A percentile compares a stretch with the other conserved stretches of the same genome.
These are phyloP conservation scores for Dipodomys merriami DNA, from an alignment of 2,113 vertebrate species.

Conservation along the genomic window DNA sequence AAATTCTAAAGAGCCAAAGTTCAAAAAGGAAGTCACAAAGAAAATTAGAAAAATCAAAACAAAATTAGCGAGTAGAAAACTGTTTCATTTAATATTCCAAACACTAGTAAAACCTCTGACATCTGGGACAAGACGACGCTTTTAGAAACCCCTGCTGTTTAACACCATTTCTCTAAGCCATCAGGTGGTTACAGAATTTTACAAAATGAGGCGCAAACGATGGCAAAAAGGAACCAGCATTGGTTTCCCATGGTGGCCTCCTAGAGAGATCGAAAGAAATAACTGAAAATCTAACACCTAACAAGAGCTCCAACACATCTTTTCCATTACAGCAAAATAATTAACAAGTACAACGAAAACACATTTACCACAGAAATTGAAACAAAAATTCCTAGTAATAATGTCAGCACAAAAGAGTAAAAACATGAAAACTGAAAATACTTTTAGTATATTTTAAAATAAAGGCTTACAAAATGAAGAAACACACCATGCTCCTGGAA, in stretches of 20 bases:
- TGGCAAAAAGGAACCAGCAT: neutral
- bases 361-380: neutral
- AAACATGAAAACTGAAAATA: neutral
- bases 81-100: neutral
- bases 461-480: neutral
- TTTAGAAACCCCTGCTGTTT: neutral
- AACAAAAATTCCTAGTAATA: neutral
- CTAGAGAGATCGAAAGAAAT: neutral
- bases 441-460: neutral
- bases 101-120: neutral
- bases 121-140: neutral
- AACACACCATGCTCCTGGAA: neutral
- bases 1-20: slow-evolving; percentile 27
- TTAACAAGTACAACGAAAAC: slow-evolving; percentile 39
- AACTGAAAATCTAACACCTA: neutral
- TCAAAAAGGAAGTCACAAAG: slow-evolving; percentile 3
- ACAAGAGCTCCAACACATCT: neutral
- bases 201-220: neutral
- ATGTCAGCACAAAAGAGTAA: slow-evolving; percentile 24
- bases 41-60: slow-evolving; percentile 41
- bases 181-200: neutral
- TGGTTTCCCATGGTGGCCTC: neutral
- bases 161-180: neutral
- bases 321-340: neutral
- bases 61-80: neutral